phyloP scores from a whole-genome alignment of 2,113 vertebrate species.

The Paedocypris sp. region DNA sequence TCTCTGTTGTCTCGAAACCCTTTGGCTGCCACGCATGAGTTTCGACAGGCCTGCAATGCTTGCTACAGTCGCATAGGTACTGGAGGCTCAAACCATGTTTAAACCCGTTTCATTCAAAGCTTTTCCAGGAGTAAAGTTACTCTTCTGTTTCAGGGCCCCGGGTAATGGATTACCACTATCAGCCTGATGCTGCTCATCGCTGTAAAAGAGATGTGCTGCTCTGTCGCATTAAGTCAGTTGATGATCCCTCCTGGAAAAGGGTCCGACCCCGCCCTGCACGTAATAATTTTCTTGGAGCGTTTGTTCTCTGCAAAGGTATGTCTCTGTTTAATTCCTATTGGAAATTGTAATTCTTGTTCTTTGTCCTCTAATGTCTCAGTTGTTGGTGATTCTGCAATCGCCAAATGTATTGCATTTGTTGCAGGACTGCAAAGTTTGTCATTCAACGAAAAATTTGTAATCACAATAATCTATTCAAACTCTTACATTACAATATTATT shows the following conservation, averaged over 20 bases:
- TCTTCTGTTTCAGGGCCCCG: constrained; percentile 63
- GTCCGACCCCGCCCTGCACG: constrained; percentile 87
- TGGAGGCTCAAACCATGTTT: too few relatives aligned
- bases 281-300: constrained; percentile 91
- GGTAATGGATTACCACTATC: constrained; percentile 88
- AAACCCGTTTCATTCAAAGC: too few relatives aligned
- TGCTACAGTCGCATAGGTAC: constrained; percentile 95
- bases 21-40: constrained; percentile 82
- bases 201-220: constrained; percentile 87
- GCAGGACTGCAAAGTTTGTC: too few relatives aligned
- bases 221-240: constrained; percentile 73
- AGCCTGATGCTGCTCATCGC: constrained; percentile 87
- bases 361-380: too few relatives aligned
- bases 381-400: too few relatives aligned
- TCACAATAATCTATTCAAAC: too few relatives aligned
- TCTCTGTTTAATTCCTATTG: neutral
- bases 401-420: too few relatives aligned
- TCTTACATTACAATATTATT: too few relatives aligned
- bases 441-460: too few relatives aligned
- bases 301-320: constrained; percentile 94
- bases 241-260: constrained; percentile 87
- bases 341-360: too few relatives aligned
- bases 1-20: constrained; percentile 89
- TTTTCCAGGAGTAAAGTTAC: neutral
- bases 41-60: constrained; percentile 89